Base-by-base conservation (phyloP, 1,140 invertebrate genomes). In the Teleogryllus occipitalis region DNA sequence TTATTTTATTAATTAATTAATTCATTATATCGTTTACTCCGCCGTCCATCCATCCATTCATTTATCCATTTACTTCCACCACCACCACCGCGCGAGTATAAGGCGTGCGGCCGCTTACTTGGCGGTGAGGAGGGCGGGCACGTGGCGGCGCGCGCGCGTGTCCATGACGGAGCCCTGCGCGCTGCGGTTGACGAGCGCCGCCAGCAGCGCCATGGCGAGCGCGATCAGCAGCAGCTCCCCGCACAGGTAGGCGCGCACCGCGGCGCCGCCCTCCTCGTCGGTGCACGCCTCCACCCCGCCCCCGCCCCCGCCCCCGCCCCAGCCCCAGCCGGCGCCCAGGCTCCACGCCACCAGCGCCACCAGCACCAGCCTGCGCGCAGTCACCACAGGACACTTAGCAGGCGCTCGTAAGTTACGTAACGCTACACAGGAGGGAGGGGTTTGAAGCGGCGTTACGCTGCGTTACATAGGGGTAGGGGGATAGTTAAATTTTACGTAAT, bases 131-230 rank as follows among this genome's bases (percentile, higher is more conserved):
- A 93, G 87, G 72, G 91, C 89, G 47, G 92, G 89, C 0, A 94
- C 92, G 74, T 88, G 87, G 82, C 89, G 88, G 81, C 92, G 87
- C 3, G 89, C 88, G 78, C 90, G 88, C 74, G 90, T 89, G 82
- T 93, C 91, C n/a, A 91, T 90, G 80, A 94, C 93, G 74, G 91
- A 90, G 22, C 92, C 92, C 81, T 89, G 88, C 2, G 92, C 89
- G 79, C 92, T 93, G 54, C 92, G 88, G 84, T 90, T 92, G 8
- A 92, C 91, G 80, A 93, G 87, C n/a, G 89, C 86, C 18, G 90
- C 87, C 80, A 92, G 84, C 5, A 93, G 85, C 78, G 93, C 82
- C 81, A 91, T 89, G 8, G 91, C 87, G 15, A 88, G 83, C 8
- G 87, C 87, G 72, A 93, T 89, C 76, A 93, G 87, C 0, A 87